A percentile compares a stretch with the other conserved stretches of the same genome.
Evolutionary conservation across 2,888 invertebrate species (phyloP).

Genomic region (Leucophora obtusa): DNA sequence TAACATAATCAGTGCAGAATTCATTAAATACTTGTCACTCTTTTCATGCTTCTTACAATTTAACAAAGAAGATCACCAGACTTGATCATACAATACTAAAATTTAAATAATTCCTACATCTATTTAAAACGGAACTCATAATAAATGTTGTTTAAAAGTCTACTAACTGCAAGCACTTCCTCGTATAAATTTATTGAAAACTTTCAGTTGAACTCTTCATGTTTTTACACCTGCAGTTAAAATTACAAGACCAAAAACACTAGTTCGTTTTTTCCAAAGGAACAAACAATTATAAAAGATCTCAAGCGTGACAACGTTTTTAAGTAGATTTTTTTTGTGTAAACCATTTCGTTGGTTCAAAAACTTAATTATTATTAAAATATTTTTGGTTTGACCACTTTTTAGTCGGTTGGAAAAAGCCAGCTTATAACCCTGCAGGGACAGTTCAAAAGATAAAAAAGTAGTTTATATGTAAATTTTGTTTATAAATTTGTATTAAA

Average conservation of each 20-base stretch:
- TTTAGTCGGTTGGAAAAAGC: not conserved
- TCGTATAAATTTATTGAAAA: not conserved
- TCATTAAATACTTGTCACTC: slow-evolving; percentile 66
- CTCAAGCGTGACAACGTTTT: slow-evolving; percentile 67
- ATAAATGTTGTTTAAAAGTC: not conserved
- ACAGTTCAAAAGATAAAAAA: slow-evolving; percentile 57
- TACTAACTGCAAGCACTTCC: not conserved
- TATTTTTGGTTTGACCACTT: not conserved
- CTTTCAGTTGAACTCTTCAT: not conserved
- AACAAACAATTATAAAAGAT: slow-evolving; percentile 65
- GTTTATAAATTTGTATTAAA: not conserved
- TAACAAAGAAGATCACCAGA: slow-evolving; percentile 46
- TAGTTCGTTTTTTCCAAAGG: slow-evolving; percentile 12
- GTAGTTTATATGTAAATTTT: slow-evolving; percentile 66
- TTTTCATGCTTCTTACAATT: slow-evolving; percentile 37
- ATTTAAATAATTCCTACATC: slow-evolving; percentile 57
- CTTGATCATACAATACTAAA: slow-evolving; percentile 50
- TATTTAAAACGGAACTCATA: slow-evolving; percentile 5
- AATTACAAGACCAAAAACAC: slow-evolving; percentile 44
- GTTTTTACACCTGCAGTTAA: slow-evolving; percentile 62
- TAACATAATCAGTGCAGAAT: slow-evolving; percentile 65
- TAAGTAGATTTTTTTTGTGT: slow-evolving; percentile 32
- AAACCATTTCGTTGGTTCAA: slow-evolving; percentile 1
- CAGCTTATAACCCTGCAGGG: slow-evolving; percentile 34
- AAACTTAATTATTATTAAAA: not conserved